Evolutionary conservation across 2,113 vertebrate species (phyloP).

Genomic region (Condylura cristata): DNA sequence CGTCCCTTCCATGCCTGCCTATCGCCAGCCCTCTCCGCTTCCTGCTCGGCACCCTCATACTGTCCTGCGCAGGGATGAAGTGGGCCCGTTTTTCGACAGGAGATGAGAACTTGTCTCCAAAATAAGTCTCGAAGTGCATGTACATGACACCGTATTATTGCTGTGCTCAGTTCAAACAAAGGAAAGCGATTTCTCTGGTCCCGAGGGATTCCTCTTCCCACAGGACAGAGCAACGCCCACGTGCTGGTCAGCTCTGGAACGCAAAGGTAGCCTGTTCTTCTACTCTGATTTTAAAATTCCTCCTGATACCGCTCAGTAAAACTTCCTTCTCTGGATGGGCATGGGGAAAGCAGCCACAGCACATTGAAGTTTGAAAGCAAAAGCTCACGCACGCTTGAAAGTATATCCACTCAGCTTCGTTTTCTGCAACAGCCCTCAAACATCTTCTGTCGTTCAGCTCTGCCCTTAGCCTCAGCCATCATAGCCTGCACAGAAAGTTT

Average conservation of each 20-base stretch:
- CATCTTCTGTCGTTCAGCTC: constrained; percentile 26
- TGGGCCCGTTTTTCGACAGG: background rate
- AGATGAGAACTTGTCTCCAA: background rate
- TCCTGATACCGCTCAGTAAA: constrained; percentile 11
- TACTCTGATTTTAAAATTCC: background rate
- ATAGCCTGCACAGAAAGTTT: constrained; percentile 76
- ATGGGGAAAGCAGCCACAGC: background rate
- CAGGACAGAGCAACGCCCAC: background rate
- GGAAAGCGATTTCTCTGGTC: constrained; percentile 10
- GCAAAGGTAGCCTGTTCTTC: constrained; percentile 13
- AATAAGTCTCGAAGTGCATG: background rate
- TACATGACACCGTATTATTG: background rate
- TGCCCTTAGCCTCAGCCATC: constrained; percentile 64
- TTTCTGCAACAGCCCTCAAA: constrained; percentile 70
- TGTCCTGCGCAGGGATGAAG: background rate
- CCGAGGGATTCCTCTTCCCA: background rate
- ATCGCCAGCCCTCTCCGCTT: background rate
- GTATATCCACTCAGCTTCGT: constrained; percentile 56
- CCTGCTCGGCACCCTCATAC: background rate
- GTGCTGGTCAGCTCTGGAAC: background rate
- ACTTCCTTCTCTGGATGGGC: background rate
- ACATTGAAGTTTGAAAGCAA: background rate
- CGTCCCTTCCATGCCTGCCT: background rate
- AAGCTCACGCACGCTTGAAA: constrained; percentile 52
- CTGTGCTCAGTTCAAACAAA: background rate